Evolutionary conservation across 1,140 invertebrate genomes (phyloP), one percentile per base, ranked within the genome.

Genomic region (Drosophila hydei): DNA sequence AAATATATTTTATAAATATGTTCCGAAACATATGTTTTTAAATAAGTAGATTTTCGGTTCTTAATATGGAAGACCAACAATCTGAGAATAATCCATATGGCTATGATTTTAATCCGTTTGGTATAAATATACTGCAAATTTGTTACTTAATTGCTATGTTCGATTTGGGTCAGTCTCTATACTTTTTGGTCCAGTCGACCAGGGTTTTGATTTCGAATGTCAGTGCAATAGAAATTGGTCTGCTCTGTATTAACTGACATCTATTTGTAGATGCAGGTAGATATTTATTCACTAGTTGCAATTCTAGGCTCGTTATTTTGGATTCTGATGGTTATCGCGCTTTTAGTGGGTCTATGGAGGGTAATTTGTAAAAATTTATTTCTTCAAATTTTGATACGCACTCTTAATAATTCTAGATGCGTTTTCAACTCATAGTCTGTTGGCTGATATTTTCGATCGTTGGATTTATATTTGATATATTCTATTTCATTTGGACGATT

Each of bases 101-200:
- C 30, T n/a, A n/a, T n/a, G 47, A 12, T 47, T 2, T n/a, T 18
- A 1, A 23, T 12, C 4, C 19, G 8, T n/a, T 58, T 60, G n/a
- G 19, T 8, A 52, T 30, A 12, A 52, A 45, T 58, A 51, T 80
- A 0, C 23, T 69, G 2, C 36, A 47, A 18, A 12, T 54, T 4
- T 72, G 75, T 30, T 62, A 47, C 16, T 27, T 72, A 5, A 63
- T 83, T 59, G 75, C 60, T 3, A 16, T 14, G 3, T 48, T 68
- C 4, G 79, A 84, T 62, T 42, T 84, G 9, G 8, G 45, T 14
- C 79, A 83, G 23, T 65, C 79, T 1, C 6, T 76, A 4, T 75
- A 38, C 2, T 73, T 79, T 27, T 11, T 70, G 5, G 36, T 68
- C 25, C 40, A 50, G 3, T 60, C 67, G 0, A 30, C 48, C 12